Evolutionary conservation across 2,888 invertebrate species (phyloP).

Genomic region (Spicauda simplicius): DNA sequence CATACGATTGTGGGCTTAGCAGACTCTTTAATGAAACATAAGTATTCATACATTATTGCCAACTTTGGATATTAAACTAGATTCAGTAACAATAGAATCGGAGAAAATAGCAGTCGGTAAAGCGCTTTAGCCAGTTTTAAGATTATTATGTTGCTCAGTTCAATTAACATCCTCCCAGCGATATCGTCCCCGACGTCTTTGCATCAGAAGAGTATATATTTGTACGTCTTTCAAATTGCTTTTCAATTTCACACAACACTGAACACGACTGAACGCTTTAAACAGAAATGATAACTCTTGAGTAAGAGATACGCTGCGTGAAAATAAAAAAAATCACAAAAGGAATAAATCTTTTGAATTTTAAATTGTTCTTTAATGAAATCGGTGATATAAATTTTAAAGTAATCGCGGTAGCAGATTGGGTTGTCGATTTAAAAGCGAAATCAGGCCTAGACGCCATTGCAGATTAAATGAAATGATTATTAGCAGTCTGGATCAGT

Average conservation of each 20-base stretch:
- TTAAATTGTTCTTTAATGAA: neutral
- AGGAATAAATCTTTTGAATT: constrained; percentile 2
- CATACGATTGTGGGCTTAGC: too few species aligned
- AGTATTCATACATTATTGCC: too few species aligned
- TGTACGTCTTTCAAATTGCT: constrained; percentile 16
- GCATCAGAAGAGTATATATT: constrained; percentile 13
- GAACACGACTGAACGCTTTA: constrained; percentile 15
- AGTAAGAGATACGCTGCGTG: constrained; percentile 2
- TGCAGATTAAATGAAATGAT: constrained; percentile 10
- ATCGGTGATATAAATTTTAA: neutral
- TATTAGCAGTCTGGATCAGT: constrained; percentile 16
- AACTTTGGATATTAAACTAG: too few species aligned
- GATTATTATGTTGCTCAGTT: neutral
- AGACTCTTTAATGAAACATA: too few species aligned
- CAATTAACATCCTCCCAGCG: neutral
- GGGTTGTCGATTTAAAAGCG: constrained; percentile 12
- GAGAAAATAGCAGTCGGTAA: too few species aligned
- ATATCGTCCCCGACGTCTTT: neutral
- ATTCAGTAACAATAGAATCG: too few species aligned
- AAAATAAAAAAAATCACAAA: neutral
- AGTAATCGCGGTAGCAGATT: neutral
- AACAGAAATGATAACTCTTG: constrained; percentile 2
- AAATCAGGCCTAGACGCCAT: constrained; percentile 7
- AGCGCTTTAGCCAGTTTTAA: neutral
- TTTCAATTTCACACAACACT: constrained; percentile 25